Evolutionary conservation across 2,797 vertebrate species (phyloP).

Genomic region (Numenius phaeopus): DNA sequence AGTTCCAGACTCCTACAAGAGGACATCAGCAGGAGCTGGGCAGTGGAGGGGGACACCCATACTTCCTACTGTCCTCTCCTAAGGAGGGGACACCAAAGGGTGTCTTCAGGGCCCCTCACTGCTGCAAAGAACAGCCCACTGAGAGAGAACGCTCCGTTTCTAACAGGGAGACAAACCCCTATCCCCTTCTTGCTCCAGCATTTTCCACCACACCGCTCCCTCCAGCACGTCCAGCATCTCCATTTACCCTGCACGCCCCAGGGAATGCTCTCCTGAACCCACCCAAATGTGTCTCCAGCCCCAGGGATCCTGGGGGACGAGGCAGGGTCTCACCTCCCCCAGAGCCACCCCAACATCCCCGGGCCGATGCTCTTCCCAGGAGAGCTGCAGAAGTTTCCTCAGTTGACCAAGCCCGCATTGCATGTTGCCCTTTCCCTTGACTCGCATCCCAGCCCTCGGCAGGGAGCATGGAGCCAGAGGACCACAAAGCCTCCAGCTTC

Average conservation of each 20-base stretch:
- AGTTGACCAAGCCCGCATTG: rapidly evolving
- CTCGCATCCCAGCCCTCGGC: rapidly evolving
- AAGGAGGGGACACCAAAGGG: background rate
- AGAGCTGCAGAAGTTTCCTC: background rate
- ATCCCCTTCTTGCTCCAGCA: background rate
- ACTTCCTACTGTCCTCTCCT: background rate
- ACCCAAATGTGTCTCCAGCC: background rate
- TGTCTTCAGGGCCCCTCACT: background rate
- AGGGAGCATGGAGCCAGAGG: background rate
- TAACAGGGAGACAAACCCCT: too few relatives aligned
- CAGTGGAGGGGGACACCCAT: rapidly evolving
- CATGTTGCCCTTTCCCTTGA: background rate
- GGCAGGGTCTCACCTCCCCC: background rate
- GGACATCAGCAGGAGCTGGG: background rate
- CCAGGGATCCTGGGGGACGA: too few relatives aligned
- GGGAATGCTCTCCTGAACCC: background rate
- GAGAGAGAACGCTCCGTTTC: background rate
- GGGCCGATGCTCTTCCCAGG: background rate
- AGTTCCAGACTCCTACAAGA: background rate
- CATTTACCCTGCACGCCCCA: background rate
- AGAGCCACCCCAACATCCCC: background rate
- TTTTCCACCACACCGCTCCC: background rate
- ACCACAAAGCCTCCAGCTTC: background rate
- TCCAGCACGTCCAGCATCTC: background rate
- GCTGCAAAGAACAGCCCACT: background rate